Conservation (phyloP, 2,797 vertebrate species). For the Rallus crepitans region DNA sequence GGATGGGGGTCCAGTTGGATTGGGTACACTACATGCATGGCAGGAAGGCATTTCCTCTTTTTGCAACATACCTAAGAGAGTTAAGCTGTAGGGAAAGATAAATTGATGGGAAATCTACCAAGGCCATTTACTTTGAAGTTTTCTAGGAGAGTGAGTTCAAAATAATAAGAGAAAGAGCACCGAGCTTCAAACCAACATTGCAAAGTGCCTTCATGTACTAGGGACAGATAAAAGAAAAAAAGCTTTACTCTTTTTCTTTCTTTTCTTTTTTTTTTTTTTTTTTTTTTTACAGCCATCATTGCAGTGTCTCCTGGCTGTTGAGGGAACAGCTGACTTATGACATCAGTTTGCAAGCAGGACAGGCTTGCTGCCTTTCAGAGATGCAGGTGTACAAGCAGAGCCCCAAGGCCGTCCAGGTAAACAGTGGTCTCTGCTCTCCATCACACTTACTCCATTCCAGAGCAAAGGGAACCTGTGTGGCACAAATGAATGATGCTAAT, state of each 20-base stretch:
- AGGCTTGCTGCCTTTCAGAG: neutral
- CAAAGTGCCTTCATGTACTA: neutral
- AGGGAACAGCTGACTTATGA: neutral
- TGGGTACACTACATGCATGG: rapidly evolving
- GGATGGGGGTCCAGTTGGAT: rapidly evolving
- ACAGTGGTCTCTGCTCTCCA: neutral
- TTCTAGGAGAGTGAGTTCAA: neutral
- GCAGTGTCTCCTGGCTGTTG: neutral
- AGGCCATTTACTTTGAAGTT: neutral
- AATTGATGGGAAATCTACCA: neutral
- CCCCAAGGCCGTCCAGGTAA: neutral
- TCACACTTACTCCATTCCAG: rapidly evolving
- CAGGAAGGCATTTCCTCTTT: neutral
- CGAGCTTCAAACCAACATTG: neutral
- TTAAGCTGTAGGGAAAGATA: neutral
- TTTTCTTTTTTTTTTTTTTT: neutral
- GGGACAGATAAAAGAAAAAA: neutral
- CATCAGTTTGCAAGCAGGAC: neutral
- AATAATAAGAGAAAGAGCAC: neutral
- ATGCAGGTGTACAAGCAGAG: rapidly evolving
- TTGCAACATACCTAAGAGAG: neutral
- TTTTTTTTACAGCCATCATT: neutral
- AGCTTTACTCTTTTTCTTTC: too few relatives aligned
- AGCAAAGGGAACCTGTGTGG: neutral
- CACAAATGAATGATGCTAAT: neutral